Evolutionary conservation across 2,113 vertebrate genomes (phyloP).

Genomic region (Actenoides hombroni): DNA sequence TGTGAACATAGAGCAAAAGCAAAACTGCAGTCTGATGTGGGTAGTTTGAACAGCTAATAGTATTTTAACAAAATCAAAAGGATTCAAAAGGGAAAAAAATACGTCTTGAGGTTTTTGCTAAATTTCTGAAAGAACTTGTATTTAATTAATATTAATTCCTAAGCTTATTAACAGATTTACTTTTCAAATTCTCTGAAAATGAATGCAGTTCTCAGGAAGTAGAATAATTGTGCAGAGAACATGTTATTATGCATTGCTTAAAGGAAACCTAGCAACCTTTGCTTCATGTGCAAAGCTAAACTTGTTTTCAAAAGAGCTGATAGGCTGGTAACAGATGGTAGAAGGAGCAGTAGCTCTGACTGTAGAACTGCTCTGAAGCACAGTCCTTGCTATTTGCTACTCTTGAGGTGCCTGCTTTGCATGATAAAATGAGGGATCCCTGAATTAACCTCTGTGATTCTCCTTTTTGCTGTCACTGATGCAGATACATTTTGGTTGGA

Average conservation of each 20-base stretch:
- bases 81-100: not conserved
- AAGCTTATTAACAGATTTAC: slow-evolving; percentile 52
- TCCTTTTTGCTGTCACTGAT: not conserved
- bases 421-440: not conserved
- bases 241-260: slow-evolving; percentile 37
- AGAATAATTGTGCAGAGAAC: slow-evolving; percentile 26
- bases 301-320: not conserved
- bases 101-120: not conserved
- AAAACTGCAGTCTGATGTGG: not conserved
- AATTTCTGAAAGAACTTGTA: not conserved
- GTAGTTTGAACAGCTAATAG: not conserved
- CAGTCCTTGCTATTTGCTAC: not conserved
- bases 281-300: not conserved
- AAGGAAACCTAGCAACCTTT: slow-evolving; percentile 60
- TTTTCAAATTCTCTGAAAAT: slow-evolving; percentile 53
- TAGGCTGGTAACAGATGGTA: not conserved
- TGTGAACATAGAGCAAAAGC: not conserved
- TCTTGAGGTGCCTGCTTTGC: not conserved
- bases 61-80: not conserved
- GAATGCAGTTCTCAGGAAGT: slow-evolving; percentile 21
- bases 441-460: not conserved
- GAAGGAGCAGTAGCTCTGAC: not conserved
- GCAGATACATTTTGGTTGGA: not conserved
- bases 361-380: not conserved
- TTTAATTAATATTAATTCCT: slow-evolving; percentile 43